Base-by-base conservation (phyloP, 2,888 invertebrate species). In the Brachypterus glaber region DNA sequence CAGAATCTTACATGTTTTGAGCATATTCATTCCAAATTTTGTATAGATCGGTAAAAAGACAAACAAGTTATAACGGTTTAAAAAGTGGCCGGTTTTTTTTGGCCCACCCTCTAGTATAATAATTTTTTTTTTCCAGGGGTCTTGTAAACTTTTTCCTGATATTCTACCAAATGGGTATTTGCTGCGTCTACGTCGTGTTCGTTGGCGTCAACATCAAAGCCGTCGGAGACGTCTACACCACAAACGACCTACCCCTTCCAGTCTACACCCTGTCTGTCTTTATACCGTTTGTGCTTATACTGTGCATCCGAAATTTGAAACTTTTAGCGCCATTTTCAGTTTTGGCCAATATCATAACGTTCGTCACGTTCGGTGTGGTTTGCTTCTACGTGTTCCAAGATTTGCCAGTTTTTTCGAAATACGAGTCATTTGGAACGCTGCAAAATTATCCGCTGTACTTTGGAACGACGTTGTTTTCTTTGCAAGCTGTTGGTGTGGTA, bases 401-500 rank as follows among this genome's bases (percentile, higher is more conserved):
- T 30, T 66, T 82, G 1, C 76, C 82, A 0, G 67, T 75, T 0
- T 67, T 83, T 1, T 72, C 75, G 7, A 74, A 75, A 27, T 73
- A 77, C 41, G 70, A 70, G 3, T 69, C 79, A 1, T 72, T 81
- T 33, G 87, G 83, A 1, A 67, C 74, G 5, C 58, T 80, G 2
- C 65, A 70, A 18, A 73, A 79, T 37, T 82, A 90, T 55, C 96
- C 97, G 0, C 71, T 97, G 1, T 97, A 89, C 69, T 93, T 97
- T 61, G 95, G 96, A 26, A 96, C 93, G 0, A 95, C 92, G 0
- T 73, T 97, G 33, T 97, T 93, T 62, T 90, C 97, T 0, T 76
- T 97, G 53, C 96, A 97, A 71, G 93, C 95, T 36, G 93, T 96
- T 49, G 86, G 86, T 35, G 85, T 87, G 65, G 86, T 88, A 63